Percentiles rank a stretch among this genome's conserved stretches.
phyloP scores from a whole-genome alignment of 2,888 invertebrate genomes.

The Chymomyza procnemis region DNA sequence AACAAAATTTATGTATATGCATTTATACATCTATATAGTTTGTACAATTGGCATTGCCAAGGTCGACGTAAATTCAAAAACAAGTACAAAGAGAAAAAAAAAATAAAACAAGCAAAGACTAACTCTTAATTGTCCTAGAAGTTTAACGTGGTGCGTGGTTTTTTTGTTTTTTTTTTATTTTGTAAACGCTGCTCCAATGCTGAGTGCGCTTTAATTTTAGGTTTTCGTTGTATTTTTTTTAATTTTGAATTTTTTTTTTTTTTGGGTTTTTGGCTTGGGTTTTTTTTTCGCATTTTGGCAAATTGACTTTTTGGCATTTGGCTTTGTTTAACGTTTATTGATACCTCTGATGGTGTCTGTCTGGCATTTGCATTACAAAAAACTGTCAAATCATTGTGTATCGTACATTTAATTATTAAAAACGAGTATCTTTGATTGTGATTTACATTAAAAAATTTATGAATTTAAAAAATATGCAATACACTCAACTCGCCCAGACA shows the following conservation, averaged over 20 bases:
- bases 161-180: slow-evolving; percentile 32
- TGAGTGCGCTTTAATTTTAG: not conserved
- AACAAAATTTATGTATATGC: slow-evolving; percentile 5
- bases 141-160: slow-evolving; percentile 25
- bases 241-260: not conserved
- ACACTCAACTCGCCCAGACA: not conserved
- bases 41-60: slow-evolving; percentile 70
- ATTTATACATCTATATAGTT: not conserved
- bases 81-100: slow-evolving; percentile 12
- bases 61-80: slow-evolving; percentile 44
- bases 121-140: slow-evolving; percentile 71
- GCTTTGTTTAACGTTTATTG: not conserved
- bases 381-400: not conserved
- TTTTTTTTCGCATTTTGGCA: slow-evolving; percentile 1
- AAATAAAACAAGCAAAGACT: slow-evolving; percentile 33
- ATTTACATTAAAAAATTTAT: not conserved
- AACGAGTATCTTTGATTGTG: not conserved
- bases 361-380: not conserved
- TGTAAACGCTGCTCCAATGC: not conserved
- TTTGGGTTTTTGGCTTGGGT: not conserved
- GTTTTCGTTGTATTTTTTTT: not conserved
- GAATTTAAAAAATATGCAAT: not conserved
- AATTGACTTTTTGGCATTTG: not conserved
- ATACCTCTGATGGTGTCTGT: not conserved
- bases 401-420: not conserved